Evolutionary conservation across 2,888 invertebrate species (phyloP).

Genomic region (Eupithecia inturbata): DNA sequence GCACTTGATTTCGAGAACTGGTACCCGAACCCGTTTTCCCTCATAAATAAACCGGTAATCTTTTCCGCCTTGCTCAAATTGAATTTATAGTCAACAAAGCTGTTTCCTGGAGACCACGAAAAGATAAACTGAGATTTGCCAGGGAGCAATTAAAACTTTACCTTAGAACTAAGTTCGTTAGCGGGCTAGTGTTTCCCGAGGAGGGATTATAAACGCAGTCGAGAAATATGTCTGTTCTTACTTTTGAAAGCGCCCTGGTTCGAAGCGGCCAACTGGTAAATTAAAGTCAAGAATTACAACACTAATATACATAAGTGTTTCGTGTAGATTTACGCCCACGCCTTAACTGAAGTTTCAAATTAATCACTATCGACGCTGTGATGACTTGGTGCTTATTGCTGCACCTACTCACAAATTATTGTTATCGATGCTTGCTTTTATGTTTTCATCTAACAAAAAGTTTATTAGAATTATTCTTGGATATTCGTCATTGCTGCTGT

Average conservation of each 20-base stretch:
- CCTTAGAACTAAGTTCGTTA: constrained; percentile 81
- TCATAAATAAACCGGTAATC: constrained; percentile 64
- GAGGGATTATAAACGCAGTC: constrained; percentile 67
- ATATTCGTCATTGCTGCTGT: neutral
- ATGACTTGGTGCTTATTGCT: neutral
- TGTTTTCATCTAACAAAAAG: neutral
- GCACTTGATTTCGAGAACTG: constrained; percentile 46
- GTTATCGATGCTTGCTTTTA: neutral
- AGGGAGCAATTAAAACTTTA: constrained; percentile 83
- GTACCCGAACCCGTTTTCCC: constrained; percentile 44
- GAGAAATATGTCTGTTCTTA: constrained; percentile 72
- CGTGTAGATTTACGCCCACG: constrained; percentile 57
- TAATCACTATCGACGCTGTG: constrained; percentile 39
- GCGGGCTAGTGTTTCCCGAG: constrained; percentile 69
- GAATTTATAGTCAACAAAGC: constrained; percentile 80
- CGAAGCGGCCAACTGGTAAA: constrained; percentile 69
- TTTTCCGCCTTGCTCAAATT: constrained; percentile 72
- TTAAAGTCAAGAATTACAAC: constrained; percentile 62
- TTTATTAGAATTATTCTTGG: neutral
- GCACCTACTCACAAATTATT: neutral
- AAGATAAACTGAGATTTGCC: constrained; percentile 82
- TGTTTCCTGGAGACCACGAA: constrained; percentile 74
- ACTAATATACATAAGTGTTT: constrained; percentile 65
- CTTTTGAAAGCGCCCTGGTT: constrained; percentile 66
- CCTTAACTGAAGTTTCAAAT: constrained; percentile 43